Percentiles rank a stretch among this genome's conserved stretches.
These are phyloP conservation scores for Phylloscopus trochilus DNA, from an alignment of 2,113 vertebrate species.

Conservation along the genomic window DNA sequence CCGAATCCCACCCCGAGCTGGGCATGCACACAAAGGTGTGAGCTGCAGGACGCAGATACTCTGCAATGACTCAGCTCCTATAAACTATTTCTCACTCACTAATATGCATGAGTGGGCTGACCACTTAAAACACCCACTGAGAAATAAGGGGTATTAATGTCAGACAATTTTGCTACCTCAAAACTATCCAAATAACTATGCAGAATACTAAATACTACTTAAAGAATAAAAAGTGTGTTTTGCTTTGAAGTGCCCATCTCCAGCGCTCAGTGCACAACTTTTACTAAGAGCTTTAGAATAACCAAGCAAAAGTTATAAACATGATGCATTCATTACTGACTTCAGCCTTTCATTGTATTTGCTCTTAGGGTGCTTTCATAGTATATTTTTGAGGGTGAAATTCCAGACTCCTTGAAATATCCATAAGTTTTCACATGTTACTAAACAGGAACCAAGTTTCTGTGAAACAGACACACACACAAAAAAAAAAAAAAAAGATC, in stretches of 20 bases:
- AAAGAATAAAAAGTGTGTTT: neutral
- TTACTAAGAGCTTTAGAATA: neutral
- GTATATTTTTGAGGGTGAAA: neutral
- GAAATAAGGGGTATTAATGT: neutral
- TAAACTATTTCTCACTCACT: neutral
- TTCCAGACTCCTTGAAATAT: neutral
- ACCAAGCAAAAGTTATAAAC: neutral
- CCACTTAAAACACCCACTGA: neutral
- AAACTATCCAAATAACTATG: neutral
- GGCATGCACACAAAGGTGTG: neutral
- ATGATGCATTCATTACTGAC: neutral
- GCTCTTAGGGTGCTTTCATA: neutral
- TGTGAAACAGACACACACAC: neutral
- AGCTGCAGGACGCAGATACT: neutral
- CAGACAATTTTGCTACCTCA: neutral
- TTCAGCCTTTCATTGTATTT: neutral
- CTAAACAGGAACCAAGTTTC: neutral
- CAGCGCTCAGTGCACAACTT: neutral
- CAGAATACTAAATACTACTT: neutral
- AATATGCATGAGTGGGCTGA: neutral
- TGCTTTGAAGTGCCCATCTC: constrained; percentile 1
- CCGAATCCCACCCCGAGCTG: neutral
- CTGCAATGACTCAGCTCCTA: neutral
- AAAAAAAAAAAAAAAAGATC: neutral
- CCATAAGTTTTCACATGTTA: neutral